Base-by-base conservation (phyloP, 1,140 invertebrate species). In the Aleiodes sp. region DNA sequence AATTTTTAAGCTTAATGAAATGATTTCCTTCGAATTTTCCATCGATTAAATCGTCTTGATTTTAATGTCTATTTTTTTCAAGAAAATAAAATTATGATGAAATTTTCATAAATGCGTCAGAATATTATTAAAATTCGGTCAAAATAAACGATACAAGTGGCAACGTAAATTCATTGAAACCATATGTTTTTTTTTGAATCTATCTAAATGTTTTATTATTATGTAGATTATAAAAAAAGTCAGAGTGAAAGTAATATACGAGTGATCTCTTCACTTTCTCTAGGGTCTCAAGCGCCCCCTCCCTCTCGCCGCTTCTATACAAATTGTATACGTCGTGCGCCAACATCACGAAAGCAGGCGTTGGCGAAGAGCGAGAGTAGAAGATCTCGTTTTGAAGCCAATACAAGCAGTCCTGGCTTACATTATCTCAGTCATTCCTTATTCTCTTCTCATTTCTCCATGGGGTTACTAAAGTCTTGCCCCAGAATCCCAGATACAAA, bases 191-290 rank as follows among this genome's bases (percentile, higher is more conserved):
- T n/a, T n/a, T n/a, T n/a, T n/a, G n/a, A n/a, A n/a, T n/a, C n/a
- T n/a, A n/a, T n/a, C n/a, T n/a, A n/a, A n/a, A n/a, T n/a, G 21
- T 4, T 9, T 52, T 52, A 52, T 46, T 46, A 16, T 16, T 46
- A 9, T 10, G 46, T 21, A 52, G 46, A 52, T 52, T 16, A 24
- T 12, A 24, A n/a, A 46, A 33, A 63, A 19, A 37, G 19, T 12
- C 28, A 37, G 31, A 63, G 35, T 63, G 31, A 63, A 63, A 63
- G 31, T 41, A 41, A 60, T 14, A 33, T 63, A 69, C 56, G 59
- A 63, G 70, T 78, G 73, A 77, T 76, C 75, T 76, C 75, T 76
- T 78, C 75, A 75, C 77, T 79, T 79, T 79, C 78, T 77, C 76
- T 35, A 68, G 70, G 74, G 69, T 14, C 60, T 57, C 29, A 57